These are phyloP conservation scores for Galerucella calmariensis DNA, from an alignment of 2,888 invertebrate genomes.

Conservation along the genomic window DNA sequence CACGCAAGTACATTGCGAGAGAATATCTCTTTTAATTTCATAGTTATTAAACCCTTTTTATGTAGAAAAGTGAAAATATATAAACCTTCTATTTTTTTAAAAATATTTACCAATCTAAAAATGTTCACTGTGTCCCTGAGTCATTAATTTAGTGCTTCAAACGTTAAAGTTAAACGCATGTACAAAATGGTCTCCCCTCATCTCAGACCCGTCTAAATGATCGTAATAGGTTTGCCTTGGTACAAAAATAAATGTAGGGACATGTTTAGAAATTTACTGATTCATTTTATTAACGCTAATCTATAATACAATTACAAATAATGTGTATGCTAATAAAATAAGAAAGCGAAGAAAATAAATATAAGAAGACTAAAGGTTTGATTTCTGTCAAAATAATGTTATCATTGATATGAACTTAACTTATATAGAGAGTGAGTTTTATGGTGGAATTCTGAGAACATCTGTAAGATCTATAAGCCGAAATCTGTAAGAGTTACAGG, in stretches of 20 bases:
- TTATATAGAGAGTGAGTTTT: too few species aligned
- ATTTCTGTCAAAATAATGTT: too few species aligned
- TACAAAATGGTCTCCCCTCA: conserved; percentile 25
- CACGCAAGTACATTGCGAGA: neutral
- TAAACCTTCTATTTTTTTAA: neutral
- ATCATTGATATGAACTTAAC: too few species aligned
- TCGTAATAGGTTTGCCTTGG: conserved; percentile 35
- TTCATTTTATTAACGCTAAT: conserved; percentile 41
- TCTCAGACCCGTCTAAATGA: conserved; percentile 16
- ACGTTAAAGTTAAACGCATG: neutral
- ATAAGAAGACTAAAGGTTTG: too few species aligned
- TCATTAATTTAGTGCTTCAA: neutral
- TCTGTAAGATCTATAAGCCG: too few species aligned
- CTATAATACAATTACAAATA: conserved; percentile 6
- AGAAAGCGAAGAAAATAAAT: too few species aligned
- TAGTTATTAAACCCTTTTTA: too few species aligned
- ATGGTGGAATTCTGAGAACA: too few species aligned
- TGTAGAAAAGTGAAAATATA: neutral
- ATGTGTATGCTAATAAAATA: too few species aligned
- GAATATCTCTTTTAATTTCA: too few species aligned
- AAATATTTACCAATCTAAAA: neutral
- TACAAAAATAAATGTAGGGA: conserved; percentile 40
- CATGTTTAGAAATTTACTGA: conserved; percentile 42
- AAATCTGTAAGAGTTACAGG: too few species aligned
- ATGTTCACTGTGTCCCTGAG: neutral